phyloP scores from a whole-genome alignment of 2,888 invertebrate species.

The Drosophila rubida region DNA sequence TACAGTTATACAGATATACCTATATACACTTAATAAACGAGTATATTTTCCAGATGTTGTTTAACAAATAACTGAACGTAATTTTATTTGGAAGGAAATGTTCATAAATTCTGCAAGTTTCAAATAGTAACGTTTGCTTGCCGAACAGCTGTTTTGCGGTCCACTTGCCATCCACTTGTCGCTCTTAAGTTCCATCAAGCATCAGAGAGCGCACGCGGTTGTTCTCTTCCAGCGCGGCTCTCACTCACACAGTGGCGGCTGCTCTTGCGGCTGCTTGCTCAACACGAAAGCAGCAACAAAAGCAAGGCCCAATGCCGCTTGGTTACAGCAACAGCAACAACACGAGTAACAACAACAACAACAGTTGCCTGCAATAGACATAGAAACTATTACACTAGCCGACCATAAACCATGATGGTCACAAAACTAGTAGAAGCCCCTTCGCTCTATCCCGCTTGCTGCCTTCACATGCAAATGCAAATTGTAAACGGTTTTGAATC shows the following conservation, averaged over 20 bases:
- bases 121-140: not conserved
- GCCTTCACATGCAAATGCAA: conserved; percentile 45
- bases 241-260: conserved; percentile 3
- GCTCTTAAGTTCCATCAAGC: conserved; percentile 39
- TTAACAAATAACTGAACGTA: conserved; percentile 24
- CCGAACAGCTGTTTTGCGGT: conserved; percentile 3
- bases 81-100: conserved; percentile 20
- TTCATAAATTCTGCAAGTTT: not conserved
- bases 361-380: conserved; percentile 56
- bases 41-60: conserved; percentile 73
- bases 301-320: conserved; percentile 62
- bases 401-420: conserved; percentile 75
- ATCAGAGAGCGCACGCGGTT: not conserved
- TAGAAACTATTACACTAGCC: conserved; percentile 73
- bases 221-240: conserved; percentile 15
- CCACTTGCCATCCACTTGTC: conserved; percentile 25
- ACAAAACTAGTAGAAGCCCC: conserved; percentile 43
- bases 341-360: conserved; percentile 34
- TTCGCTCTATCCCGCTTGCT: not conserved
- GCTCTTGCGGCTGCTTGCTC: conserved; percentile 39
- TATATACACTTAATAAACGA: conserved; percentile 44
- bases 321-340: conserved; percentile 51
- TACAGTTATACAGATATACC: conserved; percentile 19
- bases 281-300: conserved; percentile 43
- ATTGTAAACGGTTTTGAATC: conserved; percentile 56